Conservation (phyloP, 2,797 vertebrate species). For the Hyperoplus immaculatus region DNA sequence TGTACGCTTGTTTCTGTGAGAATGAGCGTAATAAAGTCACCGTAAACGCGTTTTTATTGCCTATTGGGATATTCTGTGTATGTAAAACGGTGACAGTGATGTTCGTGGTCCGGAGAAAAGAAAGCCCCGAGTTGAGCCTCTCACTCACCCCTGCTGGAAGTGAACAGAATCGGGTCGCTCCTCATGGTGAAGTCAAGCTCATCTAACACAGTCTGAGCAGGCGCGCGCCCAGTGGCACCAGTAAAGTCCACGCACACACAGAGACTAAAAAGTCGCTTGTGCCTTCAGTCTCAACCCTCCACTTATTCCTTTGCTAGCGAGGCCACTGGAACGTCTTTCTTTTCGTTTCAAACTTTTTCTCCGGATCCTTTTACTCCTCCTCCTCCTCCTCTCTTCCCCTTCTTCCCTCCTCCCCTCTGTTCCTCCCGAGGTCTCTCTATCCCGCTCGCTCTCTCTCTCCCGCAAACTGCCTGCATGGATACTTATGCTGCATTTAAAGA, state of each 20-base stretch:
- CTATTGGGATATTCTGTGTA: neutral
- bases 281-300: conserved; percentile 1
- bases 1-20: neutral
- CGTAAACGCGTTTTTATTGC: too few relatives aligned
- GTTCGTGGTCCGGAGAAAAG: neutral
- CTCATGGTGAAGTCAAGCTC: conserved; percentile 82
- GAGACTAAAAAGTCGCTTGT: neutral
- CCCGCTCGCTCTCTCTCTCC: conserved; percentile 11
- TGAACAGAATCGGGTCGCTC: conserved; percentile 85
- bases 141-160: conserved; percentile 86
- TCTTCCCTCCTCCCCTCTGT: neutral
- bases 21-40: neutral
- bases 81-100: neutral
- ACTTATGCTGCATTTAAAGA: conserved; percentile 42
- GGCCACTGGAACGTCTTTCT: conserved; percentile 51
- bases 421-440: conserved; percentile 23
- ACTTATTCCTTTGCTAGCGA: conserved; percentile 18
- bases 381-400: conserved; percentile 8
- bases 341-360: conserved; percentile 60
- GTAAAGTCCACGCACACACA: conserved; percentile 36
- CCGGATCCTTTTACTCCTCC: conserved; percentile 44
- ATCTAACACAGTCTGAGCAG: conserved; percentile 69
- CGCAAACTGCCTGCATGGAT: conserved; percentile 38
- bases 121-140: neutral
- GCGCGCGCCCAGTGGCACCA: conserved; percentile 56